A percentile compares a stretch with the other conserved stretches of the same genome.
phyloP scores from a whole-genome alignment of 2,888 invertebrate genomes.

The Antitype chi region DNA sequence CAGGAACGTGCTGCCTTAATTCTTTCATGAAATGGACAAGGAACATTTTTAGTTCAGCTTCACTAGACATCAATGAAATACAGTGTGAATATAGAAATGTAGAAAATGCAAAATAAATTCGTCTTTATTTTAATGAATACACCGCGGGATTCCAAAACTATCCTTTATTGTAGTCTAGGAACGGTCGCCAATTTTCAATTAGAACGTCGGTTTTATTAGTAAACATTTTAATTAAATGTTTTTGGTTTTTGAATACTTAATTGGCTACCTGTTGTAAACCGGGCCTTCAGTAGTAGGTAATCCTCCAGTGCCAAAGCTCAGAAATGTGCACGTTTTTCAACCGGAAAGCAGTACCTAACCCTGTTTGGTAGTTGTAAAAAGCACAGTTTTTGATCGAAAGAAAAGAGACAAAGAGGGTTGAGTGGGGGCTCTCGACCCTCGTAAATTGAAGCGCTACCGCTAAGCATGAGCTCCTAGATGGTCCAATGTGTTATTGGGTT shows the following conservation, averaged over 20 bases:
- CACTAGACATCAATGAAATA: neutral
- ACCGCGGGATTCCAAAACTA: neutral
- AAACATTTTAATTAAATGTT: too few relatives aligned
- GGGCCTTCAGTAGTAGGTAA: neutral
- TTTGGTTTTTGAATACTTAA: neutral
- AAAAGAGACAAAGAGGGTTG: too few relatives aligned
- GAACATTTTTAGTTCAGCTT: slow-evolving; percentile 9
- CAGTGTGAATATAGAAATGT: neutral
- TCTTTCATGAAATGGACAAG: neutral
- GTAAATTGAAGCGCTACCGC: too few relatives aligned
- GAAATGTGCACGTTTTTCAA: neutral
- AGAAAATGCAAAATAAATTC: neutral
- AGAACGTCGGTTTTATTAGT: neutral
- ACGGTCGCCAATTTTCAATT: too few relatives aligned
- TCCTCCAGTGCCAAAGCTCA: neutral
- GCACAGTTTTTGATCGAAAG: too few relatives aligned
- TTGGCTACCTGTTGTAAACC: neutral
- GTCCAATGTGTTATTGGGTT: too few relatives aligned
- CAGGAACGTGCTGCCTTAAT: neutral
- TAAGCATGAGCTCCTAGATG: too few relatives aligned
- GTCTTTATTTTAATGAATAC: neutral
- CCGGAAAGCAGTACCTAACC: neutral
- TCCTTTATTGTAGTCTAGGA: neutral
- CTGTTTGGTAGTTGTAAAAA: neutral
- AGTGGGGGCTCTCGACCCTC: too few relatives aligned